Base-by-base conservation (phyloP, 2,888 invertebrate genomes). In the Bellardia bayeri region DNA sequence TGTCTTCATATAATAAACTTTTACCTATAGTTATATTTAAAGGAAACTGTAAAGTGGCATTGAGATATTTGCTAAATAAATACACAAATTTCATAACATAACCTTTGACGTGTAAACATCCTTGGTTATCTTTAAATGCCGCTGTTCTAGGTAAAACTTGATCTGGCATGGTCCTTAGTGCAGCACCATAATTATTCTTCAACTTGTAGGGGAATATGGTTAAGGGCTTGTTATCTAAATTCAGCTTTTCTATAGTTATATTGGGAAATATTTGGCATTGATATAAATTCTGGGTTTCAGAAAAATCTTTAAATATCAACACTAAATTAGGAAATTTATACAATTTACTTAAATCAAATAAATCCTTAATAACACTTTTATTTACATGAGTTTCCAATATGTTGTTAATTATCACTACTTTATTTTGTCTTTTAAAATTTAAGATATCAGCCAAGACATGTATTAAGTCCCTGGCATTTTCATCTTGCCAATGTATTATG, bases 251-350 rank as follows among this genome's bases (percentile, higher is more conserved):
- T 6, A 82, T 14, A 5, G 5, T 14, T 0, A 85, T 11, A 1
- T 64, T 0, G 2, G 85, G 85, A 82, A 78, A 87, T 37, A 82
- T 75, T 75, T 51, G 40, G 71, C 54, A 87, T 42, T 64, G 74
- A 51, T 85, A 82, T 13, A 85, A 16, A 40, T 79, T 64, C 3
- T 75, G n/a, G 1, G 78, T 85, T 33, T 16, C 2, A 37, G 23
- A 13, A 61, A 79, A 87, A 69, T 87, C 66, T 30, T 74, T 54
- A 51, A 87, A 82, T 2, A 87, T 45, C 9, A 75, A 40, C 0
- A 87, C 54, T 11, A 79, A 56, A 79, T 87, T 87, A 0, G 75
- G 56, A 7, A 85, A 30, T 66, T 85, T 85, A 14, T 45, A 49
- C n/a, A 69, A 61, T 3, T 5, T 23, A 16, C 82, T 51, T 40